phyloP scores from a whole-genome alignment of 2,113 vertebrate species.

The Ceuthmochares aereus region DNA sequence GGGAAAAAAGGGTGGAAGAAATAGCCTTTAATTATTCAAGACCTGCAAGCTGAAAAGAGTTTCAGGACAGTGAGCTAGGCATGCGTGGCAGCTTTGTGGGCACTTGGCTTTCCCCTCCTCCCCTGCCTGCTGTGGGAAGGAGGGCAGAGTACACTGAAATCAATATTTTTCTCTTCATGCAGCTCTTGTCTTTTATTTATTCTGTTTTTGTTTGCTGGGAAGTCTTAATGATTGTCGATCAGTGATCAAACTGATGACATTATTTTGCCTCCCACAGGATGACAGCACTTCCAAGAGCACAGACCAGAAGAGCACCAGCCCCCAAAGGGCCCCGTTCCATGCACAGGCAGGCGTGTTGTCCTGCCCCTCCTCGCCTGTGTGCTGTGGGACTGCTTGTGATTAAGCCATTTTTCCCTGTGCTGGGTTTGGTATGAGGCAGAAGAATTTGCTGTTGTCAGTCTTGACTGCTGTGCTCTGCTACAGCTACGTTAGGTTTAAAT shows the following conservation, averaged over 20 bases:
- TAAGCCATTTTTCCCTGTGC: neutral
- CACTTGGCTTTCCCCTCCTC: neutral
- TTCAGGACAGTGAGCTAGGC: constrained; percentile 20
- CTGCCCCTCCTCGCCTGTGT: neutral
- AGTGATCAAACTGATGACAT: neutral
- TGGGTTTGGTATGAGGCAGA: neutral
- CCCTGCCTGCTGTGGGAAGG: neutral
- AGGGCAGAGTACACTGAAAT: neutral
- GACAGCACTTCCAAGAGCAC: neutral
- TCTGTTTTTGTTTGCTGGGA: neutral
- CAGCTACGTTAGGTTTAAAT: neutral
- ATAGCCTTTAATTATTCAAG: constrained; percentile 61
- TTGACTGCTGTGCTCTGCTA: neutral
- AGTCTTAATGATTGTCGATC: neutral
- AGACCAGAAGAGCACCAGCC: neutral
- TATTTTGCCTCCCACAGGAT: neutral
- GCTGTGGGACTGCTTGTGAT: neutral
- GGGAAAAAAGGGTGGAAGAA: neutral
- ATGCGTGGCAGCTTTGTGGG: neutral
- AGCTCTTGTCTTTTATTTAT: neutral
- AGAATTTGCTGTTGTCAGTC: neutral
- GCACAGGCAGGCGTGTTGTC: neutral
- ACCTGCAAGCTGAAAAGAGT: constrained; percentile 12
- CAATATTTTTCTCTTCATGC: neutral
- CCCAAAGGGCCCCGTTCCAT: neutral